These are phyloP conservation scores for Drosophila oshimai DNA, from an alignment of 1,140 invertebrate species.

Conservation along the genomic window DNA sequence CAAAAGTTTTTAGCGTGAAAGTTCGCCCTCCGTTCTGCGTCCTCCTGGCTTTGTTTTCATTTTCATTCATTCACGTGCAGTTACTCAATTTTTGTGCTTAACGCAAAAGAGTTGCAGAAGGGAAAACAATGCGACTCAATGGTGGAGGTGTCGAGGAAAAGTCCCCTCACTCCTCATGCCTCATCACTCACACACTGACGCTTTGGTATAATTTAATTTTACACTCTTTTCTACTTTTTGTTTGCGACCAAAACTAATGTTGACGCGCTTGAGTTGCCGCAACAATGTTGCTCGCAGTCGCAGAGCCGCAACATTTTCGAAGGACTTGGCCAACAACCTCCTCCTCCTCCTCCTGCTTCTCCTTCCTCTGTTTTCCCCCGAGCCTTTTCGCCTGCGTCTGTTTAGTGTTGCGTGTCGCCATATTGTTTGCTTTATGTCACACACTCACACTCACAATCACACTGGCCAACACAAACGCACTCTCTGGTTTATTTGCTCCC, in stretches of 20 bases:
- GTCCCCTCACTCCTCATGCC: background rate
- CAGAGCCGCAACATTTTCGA: background rate
- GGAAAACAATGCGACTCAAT: slow-evolving; percentile 52
- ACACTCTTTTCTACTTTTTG: slow-evolving; percentile 38
- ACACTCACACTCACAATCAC: slow-evolving; percentile 46
- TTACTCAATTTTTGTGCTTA: slow-evolving; percentile 73
- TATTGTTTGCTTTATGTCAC: slow-evolving; percentile 78
- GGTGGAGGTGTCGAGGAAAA: background rate
- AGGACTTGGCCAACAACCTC: background rate
- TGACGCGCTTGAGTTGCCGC: slow-evolving; percentile 44
- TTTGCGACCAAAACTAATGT: slow-evolving; percentile 60
- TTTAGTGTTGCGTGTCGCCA: slow-evolving; percentile 78
- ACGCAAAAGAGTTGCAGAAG: slow-evolving; percentile 35
- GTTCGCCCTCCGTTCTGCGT: slow-evolving; percentile 38
- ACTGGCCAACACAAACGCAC: slow-evolving; percentile 38
- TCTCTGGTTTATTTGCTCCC: slow-evolving; percentile 61
- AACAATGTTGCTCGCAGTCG: slow-evolving; percentile 60
- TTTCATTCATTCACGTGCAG: slow-evolving; percentile 78
- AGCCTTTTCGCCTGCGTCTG: slow-evolving; percentile 40
- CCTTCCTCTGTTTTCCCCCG: background rate
- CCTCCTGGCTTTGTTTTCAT: slow-evolving; percentile 64
- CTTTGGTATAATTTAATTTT: slow-evolving; percentile 68
- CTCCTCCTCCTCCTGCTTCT: background rate
- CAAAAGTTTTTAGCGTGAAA: slow-evolving; percentile 78
- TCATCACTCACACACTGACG: slow-evolving; percentile 38